Evolutionary conservation across 2,888 invertebrate genomes (phyloP), one percentile per base, ranked within the genome.

Genomic region (Lasioglossum leucozonium): DNA sequence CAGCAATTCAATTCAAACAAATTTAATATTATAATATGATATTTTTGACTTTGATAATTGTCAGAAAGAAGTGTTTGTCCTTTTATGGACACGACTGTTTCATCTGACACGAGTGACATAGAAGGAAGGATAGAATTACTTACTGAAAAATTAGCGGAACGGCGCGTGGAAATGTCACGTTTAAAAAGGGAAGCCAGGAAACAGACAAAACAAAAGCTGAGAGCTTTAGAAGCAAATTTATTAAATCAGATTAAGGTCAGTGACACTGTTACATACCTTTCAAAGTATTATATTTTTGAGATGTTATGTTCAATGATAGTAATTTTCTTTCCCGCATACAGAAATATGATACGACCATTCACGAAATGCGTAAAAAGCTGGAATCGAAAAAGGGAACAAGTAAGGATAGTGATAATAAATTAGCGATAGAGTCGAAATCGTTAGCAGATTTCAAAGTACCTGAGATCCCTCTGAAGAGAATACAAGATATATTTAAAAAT

Each of bases 311-410:
- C 62, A 30, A 30, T 5, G 26, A 26, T 16, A 58, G 30, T 62
- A 51, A n/a, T 26, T 72, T 81, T 73, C 69, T 42, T 71, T 67
- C 44, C 72, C 72, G 16, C 58, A 16, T 72, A 86, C 69, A 95
- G 95, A 95, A 93, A 92, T 95, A 95, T 74, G 95, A 95, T 69
- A 92, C 93, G 42, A 95, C 94, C 8, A 95, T 95, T 44, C 90
- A 93, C 65, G 95, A 95, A 85, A 95, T 95, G 95, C 93, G 94
- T 0, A 94, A 94, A 67, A 94, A 94, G 82, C 84, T 95, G 79
- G 95, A 95, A 77, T 91, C 92, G 22, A 94, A 92, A 77, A 94
- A 92, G 81, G 91, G 85, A 37, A 79, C 83, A 30, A 85, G 88
- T 26, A 95, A 93, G 85, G 93, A 94, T 62, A 89, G 69, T 67